These are phyloP conservation scores for Dreissena rostriformis DNA, from an alignment of 1,140 invertebrate genomes.

Conservation along the genomic window DNA sequence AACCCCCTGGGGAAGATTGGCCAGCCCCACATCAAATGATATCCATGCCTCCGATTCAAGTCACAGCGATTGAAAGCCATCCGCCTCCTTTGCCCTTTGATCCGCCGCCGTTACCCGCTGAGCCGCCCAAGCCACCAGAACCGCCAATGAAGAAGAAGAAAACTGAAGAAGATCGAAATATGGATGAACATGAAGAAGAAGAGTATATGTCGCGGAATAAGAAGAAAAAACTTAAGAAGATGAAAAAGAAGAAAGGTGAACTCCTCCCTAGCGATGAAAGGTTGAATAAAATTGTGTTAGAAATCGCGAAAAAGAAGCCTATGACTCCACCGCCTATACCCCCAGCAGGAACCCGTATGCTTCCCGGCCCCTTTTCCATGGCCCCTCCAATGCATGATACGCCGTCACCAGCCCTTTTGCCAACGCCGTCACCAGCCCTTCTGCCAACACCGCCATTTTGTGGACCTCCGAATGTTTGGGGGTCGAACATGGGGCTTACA, in stretches of 20 bases:
- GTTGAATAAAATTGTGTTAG: constrained; percentile 46
- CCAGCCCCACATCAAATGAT: constrained; percentile 26
- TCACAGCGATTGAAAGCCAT: background rate
- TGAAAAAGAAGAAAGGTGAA: constrained; percentile 57
- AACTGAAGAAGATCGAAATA: background rate
- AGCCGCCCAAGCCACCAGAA: constrained; percentile 33
- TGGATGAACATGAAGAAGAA: constrained; percentile 9
- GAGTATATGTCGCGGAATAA: constrained; percentile 52
- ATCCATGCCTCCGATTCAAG: constrained; percentile 37
- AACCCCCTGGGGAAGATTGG: constrained; percentile 53
- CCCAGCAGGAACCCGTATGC: background rate
- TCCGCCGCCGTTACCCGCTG: constrained; percentile 47
- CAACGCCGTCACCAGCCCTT: background rate
- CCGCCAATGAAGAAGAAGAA: constrained; percentile 22
- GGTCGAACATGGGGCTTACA: background rate
- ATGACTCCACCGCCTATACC: constrained; percentile 38
- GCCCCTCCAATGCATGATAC: constrained; percentile 2
- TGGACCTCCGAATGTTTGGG: background rate
- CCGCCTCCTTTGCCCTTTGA: constrained; percentile 53
- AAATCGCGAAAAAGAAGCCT: constrained; percentile 40
- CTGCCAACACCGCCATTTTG: background rate
- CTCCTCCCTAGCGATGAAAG: constrained; percentile 50
- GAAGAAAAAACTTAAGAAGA: constrained; percentile 47
- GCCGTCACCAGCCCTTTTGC: constrained; percentile 4
- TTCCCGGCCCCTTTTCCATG: background rate